Base-by-base conservation (phyloP, 2,888 invertebrate species). In the Amblyjoppa fuscipennis region DNA sequence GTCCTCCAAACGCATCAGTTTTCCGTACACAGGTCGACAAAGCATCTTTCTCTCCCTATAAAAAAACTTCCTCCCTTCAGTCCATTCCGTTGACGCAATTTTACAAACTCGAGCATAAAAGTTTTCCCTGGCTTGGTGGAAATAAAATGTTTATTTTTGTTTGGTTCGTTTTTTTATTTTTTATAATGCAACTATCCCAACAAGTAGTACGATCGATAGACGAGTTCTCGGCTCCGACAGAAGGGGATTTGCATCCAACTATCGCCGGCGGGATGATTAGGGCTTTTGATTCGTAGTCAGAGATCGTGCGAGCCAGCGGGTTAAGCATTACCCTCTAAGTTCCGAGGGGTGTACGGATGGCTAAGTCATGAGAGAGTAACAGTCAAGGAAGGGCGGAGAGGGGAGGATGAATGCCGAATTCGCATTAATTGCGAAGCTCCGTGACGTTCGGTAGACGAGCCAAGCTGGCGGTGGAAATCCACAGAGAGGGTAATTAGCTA, bases 351-450 rank as follows among this genome's bases (percentile, higher is more conserved):
- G 59, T 59, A 59, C 9, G 3, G 25, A 59, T 20, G 59, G 45
- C 45, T 45, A 59, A 25, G 59, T n/a, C 56, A 56, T 25, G 56
- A 25, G 59, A 28, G 11, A 28, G 28, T 59, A 25, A 59, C 59
- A 59, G 59, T 69, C 20, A 64, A 34, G 31, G 49, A 13, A 31
- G n/a, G 49, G 53, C 34, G 56, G 34, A 53, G 38, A 16, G 45
- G 20, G 45, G 20, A 66, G 59, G 59, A 68, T 68, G 73, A 74
- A 49, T 74, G 34, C 74, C 59, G 41, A 61, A 74, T 68, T 61
- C 69, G 74, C 61, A 79, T 83, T 78, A 78, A 74, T 74, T 83
- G 68, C 78, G 16, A 61, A 61, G 66, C 77, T 82, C 70, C 56
- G 59, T 68, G 76, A 71, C 61, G 81, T 71, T 38, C 28, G 45